Evolutionary conservation across 2,797 vertebrate species (phyloP), one percentile per base, ranked within the genome.

Genomic region (Hyperoplus lanceolatus): DNA sequence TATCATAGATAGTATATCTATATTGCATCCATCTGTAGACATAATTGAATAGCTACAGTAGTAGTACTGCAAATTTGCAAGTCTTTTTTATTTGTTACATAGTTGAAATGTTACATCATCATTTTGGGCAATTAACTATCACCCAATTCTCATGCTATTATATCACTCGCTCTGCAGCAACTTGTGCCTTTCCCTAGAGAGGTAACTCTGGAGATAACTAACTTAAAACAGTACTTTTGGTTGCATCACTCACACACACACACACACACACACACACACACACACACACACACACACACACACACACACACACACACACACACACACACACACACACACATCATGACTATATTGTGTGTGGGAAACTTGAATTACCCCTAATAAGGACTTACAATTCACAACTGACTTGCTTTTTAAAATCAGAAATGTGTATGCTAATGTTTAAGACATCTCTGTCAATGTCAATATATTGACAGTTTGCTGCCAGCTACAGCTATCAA

Each of bases 81-180:
- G 36, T 57, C 12, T 11, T 41, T 48, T 60, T 69, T 13, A 51
- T 68, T 74, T 78, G 65, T 64, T 80, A 76, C 71, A 81, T 85
- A 78, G 78, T 72, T 75, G 55, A 56, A 68, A 41, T 54, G 64
- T 86, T 86, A 80, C 82, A 77, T 85, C 74, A 82, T 79, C 62
- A 15, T 42, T 29, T 36, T 6, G 55, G n/a, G 57, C 48, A 58
- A 61, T 77, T 81, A 79, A 77, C 77, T 70, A 73, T 36, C 65
- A 9, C 21, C 55, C 14, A 29, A 45, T 77, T 73, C 29, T 57
- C 29, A 43, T 80, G 45, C 53, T 18, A 29, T 56, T 54, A 58
- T 55, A 41, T 46, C 0, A 16, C 50, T 61, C 12, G 21, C 14
- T 15, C 63, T 74, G 29, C 42, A 81, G 50, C 18, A 75, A 39